Conservation (phyloP, 2,888 invertebrate species). For the Melanophora roralis region DNA sequence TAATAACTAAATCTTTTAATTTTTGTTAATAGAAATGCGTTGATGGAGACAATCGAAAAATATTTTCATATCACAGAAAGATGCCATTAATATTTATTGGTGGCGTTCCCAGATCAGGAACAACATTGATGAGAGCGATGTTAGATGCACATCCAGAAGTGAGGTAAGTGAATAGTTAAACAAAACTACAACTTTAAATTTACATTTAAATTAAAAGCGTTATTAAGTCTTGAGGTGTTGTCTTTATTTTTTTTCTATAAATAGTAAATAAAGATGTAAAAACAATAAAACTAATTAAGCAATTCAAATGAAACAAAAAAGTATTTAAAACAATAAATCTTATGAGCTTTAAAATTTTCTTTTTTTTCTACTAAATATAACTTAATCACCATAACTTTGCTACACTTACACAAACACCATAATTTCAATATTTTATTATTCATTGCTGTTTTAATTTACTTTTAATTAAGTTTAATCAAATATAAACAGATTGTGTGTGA, state of each 20-base stretch:
- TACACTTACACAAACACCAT: too few species aligned
- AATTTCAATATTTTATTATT: too few species aligned
- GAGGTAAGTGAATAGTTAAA: slow-evolving; percentile 79
- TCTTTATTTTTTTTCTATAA: too few species aligned
- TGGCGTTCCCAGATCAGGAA: slow-evolving; percentile 97
- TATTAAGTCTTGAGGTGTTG: too few species aligned
- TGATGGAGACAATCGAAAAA: slow-evolving; percentile 81
- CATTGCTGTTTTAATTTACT: background rate
- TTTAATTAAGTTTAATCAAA: background rate
- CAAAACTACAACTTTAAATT: too few species aligned
- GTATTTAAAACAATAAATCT: background rate
- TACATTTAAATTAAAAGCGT: too few species aligned
- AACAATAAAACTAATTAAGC: too few species aligned
- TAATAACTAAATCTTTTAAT: background rate
- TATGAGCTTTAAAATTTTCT: background rate
- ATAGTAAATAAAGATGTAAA: too few species aligned
- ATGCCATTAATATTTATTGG: slow-evolving; percentile 98
- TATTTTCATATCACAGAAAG: slow-evolving; percentile 87
- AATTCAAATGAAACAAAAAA: background rate
- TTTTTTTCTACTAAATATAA: background rate
- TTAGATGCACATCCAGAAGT: slow-evolving; percentile 98
- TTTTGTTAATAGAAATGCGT: slow-evolving; percentile 80
- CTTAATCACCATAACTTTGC: too few species aligned
- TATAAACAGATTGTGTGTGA: background rate
- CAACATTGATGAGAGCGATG: slow-evolving; percentile 98